Conservation (phyloP, 1,140 invertebrate species). For the Eriosoma lanigerum region DNA sequence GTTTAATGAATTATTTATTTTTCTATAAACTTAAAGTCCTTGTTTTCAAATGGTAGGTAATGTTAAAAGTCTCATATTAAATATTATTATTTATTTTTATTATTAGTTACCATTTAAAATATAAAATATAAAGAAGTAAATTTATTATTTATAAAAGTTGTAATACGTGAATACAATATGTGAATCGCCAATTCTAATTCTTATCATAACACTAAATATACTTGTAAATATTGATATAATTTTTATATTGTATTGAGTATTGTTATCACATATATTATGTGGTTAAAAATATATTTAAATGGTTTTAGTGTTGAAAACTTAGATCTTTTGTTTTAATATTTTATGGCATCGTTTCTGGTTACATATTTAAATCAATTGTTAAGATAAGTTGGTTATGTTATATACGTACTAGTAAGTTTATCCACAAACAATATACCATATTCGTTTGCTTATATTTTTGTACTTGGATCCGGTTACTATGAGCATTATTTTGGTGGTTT, state of each 20-base stretch:
- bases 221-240: no score
- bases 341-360: neutral
- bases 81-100: neutral
- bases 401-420: neutral
- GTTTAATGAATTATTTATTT: constrained; percentile 4
- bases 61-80: neutral
- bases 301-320: neutral
- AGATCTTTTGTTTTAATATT: neutral
- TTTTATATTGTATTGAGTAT: no score
- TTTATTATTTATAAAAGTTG: no score
- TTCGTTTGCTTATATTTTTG: neutral
- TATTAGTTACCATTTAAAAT: neutral
- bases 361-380: constrained; percentile 23
- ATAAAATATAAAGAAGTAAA: no score
- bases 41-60: neutral
- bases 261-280: no score
- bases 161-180: no score
- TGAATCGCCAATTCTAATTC: neutral
- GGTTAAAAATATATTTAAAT: no score
- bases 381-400: neutral
- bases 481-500: neutral
- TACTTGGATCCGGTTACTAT: neutral
- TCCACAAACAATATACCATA: neutral
- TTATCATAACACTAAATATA: no score
- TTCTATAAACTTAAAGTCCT: neutral